Percentiles rank a stretch among this genome's conserved stretches.
phyloP scores from a whole-genome alignment of 2,113 vertebrate species.

The Syrmaticus mikado region DNA sequence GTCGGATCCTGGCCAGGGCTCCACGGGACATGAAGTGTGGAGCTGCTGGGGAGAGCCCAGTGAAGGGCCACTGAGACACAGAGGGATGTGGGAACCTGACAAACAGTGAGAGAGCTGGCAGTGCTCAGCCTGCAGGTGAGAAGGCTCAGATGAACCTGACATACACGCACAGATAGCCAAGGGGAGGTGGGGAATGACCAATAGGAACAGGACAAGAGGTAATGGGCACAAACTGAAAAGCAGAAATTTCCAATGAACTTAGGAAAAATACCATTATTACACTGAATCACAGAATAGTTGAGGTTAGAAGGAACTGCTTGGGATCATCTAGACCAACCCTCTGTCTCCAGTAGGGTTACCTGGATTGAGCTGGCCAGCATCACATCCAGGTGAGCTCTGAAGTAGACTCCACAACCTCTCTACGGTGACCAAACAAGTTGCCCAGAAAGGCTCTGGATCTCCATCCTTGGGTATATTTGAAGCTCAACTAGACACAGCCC shows the following conservation, averaged over 20 bases:
- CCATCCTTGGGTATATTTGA: not conserved
- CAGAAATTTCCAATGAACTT: not conserved
- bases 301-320: too few species aligned
- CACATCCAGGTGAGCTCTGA: not conserved
- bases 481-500: accelerated
- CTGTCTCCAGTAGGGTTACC: too few species aligned
- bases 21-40: not conserved
- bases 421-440: not conserved
- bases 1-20: not conserved
- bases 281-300: too few species aligned
- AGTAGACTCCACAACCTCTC: not conserved
- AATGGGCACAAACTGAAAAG: not conserved
- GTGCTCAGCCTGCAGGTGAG: not conserved
- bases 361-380: too few species aligned
- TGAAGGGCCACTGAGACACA: not conserved
- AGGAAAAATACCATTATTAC: too few species aligned
- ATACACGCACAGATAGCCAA: accelerated
- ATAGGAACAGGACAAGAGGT: not conserved
- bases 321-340: too few species aligned
- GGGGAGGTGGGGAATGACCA: too few species aligned
- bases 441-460: not conserved
- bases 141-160: not conserved
- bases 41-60: not conserved
- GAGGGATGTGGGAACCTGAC: not conserved
- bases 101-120: not conserved